Conservation (phyloP, 1,140 invertebrate genomes). For the Caerostris darwini region DNA sequence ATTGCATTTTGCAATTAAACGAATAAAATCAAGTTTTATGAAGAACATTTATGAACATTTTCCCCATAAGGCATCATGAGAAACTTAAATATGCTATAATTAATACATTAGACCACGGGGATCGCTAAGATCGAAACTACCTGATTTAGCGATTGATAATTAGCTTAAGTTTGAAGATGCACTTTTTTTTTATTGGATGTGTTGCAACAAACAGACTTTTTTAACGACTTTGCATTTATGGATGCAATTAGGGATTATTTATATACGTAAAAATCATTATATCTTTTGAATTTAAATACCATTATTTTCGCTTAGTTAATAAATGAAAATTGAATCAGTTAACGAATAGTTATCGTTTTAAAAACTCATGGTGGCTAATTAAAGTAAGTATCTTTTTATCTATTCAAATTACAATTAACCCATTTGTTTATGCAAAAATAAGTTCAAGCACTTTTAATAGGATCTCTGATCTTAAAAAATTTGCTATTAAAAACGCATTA, state of each 20-base stretch:
- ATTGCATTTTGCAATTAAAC: too few species aligned
- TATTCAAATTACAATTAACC: not conserved
- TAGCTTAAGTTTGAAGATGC: too few species aligned
- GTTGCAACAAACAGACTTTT: too few species aligned
- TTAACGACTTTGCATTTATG: too few species aligned
- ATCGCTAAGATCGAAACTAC: too few species aligned
- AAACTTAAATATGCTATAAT: too few species aligned
- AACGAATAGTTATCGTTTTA: not conserved
- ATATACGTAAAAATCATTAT: not conserved
- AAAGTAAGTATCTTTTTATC: not conserved
- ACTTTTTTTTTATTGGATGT: too few species aligned
- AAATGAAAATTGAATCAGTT: not conserved
- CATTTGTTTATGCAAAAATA: not conserved
- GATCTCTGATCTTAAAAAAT: not conserved
- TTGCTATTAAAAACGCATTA: constrained; percentile 49
- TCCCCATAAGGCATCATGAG: too few species aligned
- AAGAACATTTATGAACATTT: too few species aligned
- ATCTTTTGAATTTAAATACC: not conserved
- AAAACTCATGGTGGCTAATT: not conserved
- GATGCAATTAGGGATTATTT: not conserved
- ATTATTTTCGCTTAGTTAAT: not conserved
- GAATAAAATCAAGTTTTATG: too few species aligned
- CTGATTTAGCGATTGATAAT: too few species aligned
- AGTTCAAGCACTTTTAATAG: not conserved
- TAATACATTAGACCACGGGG: too few species aligned